Base-by-base conservation (phyloP, 64 coral and sea anemone species). In the Catalaphyllia jardinei region DNA sequence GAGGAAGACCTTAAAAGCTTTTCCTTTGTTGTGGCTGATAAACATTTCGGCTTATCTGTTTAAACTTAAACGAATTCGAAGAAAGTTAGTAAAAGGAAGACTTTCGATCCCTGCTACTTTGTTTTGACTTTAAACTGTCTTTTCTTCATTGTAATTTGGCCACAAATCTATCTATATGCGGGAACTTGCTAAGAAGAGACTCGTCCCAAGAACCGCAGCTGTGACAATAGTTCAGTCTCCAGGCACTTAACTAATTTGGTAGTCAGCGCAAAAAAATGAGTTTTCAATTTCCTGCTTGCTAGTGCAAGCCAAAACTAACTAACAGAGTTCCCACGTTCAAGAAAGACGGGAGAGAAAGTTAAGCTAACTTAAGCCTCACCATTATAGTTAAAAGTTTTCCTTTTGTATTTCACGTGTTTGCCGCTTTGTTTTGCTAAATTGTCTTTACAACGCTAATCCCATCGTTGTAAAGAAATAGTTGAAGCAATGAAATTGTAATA, bases 401-500 rank as follows among this genome's bases (percentile, higher is more conserved):
- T 31, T 83, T 93, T 84, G 79, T 84, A 83, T 72, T 64, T 74
- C 87, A 80, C 72, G 79, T 89, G 87, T 83, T 83, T 50, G 17
- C 16, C 31, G 30, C 63, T 71, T 85, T 85, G 62, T 93, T 88
- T 73, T 73, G 65, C 73, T 72, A 73, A 89, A 93, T 93, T 77
- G 52, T 28, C 67, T 89, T 84, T 65, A 84, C 82, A 85, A 65
- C 79, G 42, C 51, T 82, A 31, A 77, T 76, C 79, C 72, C 31
- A 62, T 87, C 28, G 59, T 83, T 89, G 72, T 83, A 93, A 84
- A 93, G 87, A 93, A 82, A 84, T 52, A 54, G 59, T 87, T 78
- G 86, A 89, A 93, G 71, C 60, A 93, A 93, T 93, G 77, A 84
- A 93, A 85, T 85, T 93, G 92, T 93, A 93, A 93, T 93, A 82